Conservation (phyloP, 2,113 vertebrate genomes). For the Corythaeola cristata region DNA sequence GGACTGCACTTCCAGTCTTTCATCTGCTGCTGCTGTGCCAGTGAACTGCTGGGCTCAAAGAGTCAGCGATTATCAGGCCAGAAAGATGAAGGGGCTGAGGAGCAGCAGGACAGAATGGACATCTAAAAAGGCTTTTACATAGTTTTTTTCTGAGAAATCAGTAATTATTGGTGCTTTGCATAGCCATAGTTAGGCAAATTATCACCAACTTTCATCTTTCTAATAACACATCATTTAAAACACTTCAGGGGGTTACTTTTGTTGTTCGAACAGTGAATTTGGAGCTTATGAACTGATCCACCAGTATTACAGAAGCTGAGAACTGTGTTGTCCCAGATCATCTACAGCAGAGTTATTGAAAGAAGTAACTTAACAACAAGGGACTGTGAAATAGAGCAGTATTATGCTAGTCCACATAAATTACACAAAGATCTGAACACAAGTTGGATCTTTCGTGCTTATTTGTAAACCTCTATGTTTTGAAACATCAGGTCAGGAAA, state of each 20-base stretch:
- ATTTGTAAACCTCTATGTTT: neutral
- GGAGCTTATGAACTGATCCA: neutral
- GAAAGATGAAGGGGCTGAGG: neutral
- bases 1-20: neutral
- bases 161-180: neutral
- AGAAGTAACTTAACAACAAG: neutral
- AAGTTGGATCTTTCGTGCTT: neutral
- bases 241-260: neutral
- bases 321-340: neutral
- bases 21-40: neutral
- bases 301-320: neutral
- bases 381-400: neutral
- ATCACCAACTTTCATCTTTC: neutral
- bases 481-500: neutral
- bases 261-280: neutral
- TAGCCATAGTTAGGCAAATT: neutral
- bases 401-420: neutral
- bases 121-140: neutral
- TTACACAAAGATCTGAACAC: accelerated
- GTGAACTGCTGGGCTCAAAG: neutral
- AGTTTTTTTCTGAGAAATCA: neutral
- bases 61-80: neutral
- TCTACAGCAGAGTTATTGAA: neutral
- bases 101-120: neutral
- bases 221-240: neutral